Evolutionary conservation across 2,888 invertebrate species (phyloP).

Genomic region (Scaptomyza caliginosa): DNA sequence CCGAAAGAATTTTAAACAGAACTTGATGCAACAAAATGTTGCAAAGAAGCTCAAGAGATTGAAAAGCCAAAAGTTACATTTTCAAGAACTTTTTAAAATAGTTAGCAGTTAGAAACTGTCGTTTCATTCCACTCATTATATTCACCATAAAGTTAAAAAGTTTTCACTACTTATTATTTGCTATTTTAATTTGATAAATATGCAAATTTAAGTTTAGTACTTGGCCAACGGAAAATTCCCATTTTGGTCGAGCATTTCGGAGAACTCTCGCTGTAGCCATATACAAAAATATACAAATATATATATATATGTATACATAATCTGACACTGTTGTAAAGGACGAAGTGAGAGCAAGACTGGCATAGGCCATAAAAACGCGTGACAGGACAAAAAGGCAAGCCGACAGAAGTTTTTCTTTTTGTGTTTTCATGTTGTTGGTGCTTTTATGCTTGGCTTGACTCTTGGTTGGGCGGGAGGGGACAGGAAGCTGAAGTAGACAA

Average conservation of each 20-base stretch:
- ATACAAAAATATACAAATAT: not conserved
- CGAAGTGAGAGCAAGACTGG: constrained; percentile 44
- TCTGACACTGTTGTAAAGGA: constrained; percentile 41
- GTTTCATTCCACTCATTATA: not conserved
- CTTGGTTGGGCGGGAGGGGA: not conserved
- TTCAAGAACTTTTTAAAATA: not conserved
- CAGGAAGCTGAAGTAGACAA: constrained; percentile 44
- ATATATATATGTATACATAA: constrained; percentile 3
- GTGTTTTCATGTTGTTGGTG: constrained; percentile 11
- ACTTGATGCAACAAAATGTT: not conserved
- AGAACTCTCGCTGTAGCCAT: constrained; percentile 18
- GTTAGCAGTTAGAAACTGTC: not conserved
- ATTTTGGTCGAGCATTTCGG: constrained; percentile 41
- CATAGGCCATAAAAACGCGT: constrained; percentile 62
- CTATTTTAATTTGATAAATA: constrained; percentile 25
- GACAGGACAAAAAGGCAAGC: constrained; percentile 51
- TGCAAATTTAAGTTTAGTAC: constrained; percentile 26
- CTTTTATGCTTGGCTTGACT: constrained; percentile 1
- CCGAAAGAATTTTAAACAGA: not conserved
- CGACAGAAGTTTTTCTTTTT: constrained; percentile 19
- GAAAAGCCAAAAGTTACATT: not conserved
- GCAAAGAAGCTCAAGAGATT: not conserved
- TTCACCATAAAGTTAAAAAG: not conserved
- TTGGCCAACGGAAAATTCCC: constrained; percentile 35
- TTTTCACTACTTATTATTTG: constrained; percentile 5